Evolutionary conservation across 2,797 vertebrate species (phyloP).

Genomic region (Gouania willdenowi): DNA sequence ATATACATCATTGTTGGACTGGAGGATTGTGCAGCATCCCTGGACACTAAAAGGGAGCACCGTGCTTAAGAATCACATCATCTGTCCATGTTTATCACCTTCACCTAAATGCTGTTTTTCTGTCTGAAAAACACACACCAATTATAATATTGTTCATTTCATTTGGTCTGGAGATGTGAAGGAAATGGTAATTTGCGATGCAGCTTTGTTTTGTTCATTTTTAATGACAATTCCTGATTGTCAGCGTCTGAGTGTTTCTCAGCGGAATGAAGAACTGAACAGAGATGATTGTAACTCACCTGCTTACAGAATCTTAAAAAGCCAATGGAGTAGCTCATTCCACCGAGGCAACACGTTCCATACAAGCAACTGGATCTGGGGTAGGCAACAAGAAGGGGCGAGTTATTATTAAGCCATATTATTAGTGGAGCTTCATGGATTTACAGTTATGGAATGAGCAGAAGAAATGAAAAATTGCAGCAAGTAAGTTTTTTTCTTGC

Average conservation of each 20-base stretch:
- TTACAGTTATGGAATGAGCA: background rate
- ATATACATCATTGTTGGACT: constrained; percentile 60
- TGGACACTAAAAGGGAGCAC: constrained; percentile 33
- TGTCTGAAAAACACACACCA: constrained; percentile 41
- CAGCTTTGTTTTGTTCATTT: background rate
- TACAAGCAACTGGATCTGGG: constrained; percentile 91
- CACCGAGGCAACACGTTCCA: constrained; percentile 89
- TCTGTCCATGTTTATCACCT: constrained; percentile 57
- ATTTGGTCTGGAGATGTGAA: constrained; percentile 20
- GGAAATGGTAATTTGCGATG: constrained; percentile 26
- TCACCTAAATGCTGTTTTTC: constrained; percentile 36
- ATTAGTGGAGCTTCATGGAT: background rate
- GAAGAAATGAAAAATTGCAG: too few relatives aligned
- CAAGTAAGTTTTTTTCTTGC: too few relatives aligned
- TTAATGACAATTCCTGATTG: constrained; percentile 3
- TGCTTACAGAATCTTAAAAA: constrained; percentile 98
- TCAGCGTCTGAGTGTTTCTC: constrained; percentile 5
- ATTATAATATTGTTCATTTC: constrained; percentile 55
- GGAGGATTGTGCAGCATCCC: constrained; percentile 39
- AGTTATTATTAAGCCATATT: background rate
- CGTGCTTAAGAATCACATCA: constrained; percentile 62
- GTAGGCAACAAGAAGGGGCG: constrained; percentile 5
- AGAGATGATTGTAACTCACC: constrained; percentile 70
- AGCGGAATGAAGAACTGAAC: too few relatives aligned
- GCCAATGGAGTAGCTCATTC: constrained; percentile 91